These are phyloP conservation scores for Apodemia duryi DNA, from an alignment of 2,888 invertebrate species.

Conservation along the genomic window DNA sequence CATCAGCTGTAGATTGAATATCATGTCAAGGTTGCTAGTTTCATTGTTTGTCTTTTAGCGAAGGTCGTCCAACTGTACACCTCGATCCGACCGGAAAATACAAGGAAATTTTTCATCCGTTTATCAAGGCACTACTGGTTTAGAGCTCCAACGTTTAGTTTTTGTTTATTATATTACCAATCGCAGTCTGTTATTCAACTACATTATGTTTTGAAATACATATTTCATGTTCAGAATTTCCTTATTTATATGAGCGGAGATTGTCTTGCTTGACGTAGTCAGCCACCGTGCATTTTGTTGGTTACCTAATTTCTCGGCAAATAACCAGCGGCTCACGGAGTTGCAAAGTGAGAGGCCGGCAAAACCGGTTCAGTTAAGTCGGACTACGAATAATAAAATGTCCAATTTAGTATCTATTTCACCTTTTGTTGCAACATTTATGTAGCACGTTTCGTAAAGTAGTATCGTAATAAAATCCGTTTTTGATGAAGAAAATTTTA, in stretches of 20 bases:
- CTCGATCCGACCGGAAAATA: constrained; percentile 70
- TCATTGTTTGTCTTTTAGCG: constrained; percentile 72
- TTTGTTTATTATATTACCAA: constrained; percentile 10
- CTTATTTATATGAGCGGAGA: constrained; percentile 42
- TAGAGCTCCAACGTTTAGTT: constrained; percentile 23
- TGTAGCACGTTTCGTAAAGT: constrained; percentile 13
- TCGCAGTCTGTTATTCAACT: constrained; percentile 14
- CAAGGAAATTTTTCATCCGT: constrained; percentile 73
- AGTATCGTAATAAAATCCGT: constrained; percentile 9
- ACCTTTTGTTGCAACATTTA: constrained; percentile 19
- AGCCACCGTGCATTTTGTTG: constrained; percentile 65
- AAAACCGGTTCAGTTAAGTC: constrained; percentile 71
- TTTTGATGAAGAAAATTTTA: constrained; percentile 26
- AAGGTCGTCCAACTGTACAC: constrained; percentile 63
- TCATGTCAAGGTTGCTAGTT: constrained; percentile 74
- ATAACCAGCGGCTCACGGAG: constrained; percentile 57
- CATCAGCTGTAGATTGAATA: constrained; percentile 55
- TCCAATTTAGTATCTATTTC: constrained; percentile 28
- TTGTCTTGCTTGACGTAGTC: constrained; percentile 54
- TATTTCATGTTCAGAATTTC: constrained; percentile 37
- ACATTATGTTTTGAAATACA: constrained; percentile 14
- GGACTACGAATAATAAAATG: constrained; percentile 55
- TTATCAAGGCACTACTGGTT: constrained; percentile 67
- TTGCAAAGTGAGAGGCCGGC: constrained; percentile 78
- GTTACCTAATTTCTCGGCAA: constrained; percentile 76